These are phyloP conservation scores for Branchipolynoe longqiensis DNA, from an alignment of 2,888 invertebrate genomes.

Conservation along the genomic window DNA sequence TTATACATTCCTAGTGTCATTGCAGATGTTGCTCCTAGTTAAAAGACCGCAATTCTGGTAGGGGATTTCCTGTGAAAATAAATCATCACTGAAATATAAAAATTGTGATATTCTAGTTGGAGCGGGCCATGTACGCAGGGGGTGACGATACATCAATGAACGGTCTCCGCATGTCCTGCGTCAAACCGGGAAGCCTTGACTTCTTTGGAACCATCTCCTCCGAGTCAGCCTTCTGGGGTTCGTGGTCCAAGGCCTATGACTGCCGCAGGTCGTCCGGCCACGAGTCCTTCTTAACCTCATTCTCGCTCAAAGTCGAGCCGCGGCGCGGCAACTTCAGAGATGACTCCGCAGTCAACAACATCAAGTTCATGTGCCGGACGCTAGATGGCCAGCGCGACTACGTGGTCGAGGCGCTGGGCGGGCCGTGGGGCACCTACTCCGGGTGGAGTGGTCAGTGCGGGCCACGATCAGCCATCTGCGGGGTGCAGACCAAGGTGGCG, in stretches of 20 bases:
- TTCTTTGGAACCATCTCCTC: conserved; percentile 46
- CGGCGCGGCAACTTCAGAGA: conserved; percentile 38
- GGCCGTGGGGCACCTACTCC: conserved; percentile 41
- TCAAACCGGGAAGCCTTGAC: neutral
- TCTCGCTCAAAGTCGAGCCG: conserved; percentile 31
- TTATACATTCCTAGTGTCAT: neutral
- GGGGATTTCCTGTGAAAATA: neutral
- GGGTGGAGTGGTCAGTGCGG: conserved; percentile 48
- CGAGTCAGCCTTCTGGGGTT: conserved; percentile 39
- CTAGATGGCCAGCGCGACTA: neutral
- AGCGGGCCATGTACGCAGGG: conserved; percentile 15
- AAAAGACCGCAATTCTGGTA: too few species aligned
- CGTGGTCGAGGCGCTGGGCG: conserved; percentile 22
- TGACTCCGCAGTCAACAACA: conserved; percentile 52
- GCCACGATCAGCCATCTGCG: conserved; percentile 44
- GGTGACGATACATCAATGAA: conserved; percentile 54
- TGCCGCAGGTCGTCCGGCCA: conserved; percentile 13
- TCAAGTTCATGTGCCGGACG: conserved; percentile 47
- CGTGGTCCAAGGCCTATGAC: neutral
- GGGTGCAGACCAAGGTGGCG: conserved; percentile 50
- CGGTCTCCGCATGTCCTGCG: conserved; percentile 24
- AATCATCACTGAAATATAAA: neutral
- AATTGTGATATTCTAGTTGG: neutral
- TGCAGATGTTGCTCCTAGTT: too few species aligned
- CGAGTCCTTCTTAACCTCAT: conserved; percentile 27